Conservation (phyloP, 2,797 vertebrate genomes). For the Enteromius anoplus region DNA sequence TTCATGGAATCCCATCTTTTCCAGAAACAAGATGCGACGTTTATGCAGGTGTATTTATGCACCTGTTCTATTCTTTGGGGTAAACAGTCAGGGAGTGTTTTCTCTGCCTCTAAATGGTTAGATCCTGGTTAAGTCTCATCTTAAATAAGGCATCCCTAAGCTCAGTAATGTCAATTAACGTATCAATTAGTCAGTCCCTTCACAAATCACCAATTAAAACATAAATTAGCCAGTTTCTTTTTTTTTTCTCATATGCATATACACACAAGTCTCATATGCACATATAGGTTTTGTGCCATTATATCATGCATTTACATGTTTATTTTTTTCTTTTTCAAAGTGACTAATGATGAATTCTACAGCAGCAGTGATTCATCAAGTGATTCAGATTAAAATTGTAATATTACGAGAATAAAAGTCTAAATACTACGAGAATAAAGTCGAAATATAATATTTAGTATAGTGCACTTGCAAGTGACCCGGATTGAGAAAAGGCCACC, state of each 20-base stretch:
- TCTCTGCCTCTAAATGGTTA: background rate
- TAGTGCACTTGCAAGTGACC: too few relatives aligned
- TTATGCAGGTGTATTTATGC: background rate
- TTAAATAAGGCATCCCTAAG: background rate
- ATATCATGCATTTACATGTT: background rate
- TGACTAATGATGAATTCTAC: background rate
- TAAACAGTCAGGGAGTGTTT: background rate
- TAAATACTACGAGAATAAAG: too few relatives aligned
- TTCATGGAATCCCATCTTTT: constrained; percentile 2
- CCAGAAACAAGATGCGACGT: background rate
- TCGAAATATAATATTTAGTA: too few relatives aligned
- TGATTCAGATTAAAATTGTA: too few relatives aligned
- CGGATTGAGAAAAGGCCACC: too few relatives aligned
- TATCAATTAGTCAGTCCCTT: constrained; percentile 1
- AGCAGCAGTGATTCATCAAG: constrained; percentile 18
- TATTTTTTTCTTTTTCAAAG: background rate
- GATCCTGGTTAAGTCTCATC: constrained; percentile 6
- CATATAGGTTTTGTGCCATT: background rate
- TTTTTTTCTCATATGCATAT: background rate
- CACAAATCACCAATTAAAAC: constrained; percentile 7
- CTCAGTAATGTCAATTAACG: constrained; percentile 2
- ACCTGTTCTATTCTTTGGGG: background rate
- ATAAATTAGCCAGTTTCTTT: background rate
- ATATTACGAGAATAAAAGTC: too few relatives aligned
- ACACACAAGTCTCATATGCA: background rate